These are phyloP conservation scores for Spinibarbus caldwelli DNA, from an alignment of 2,797 vertebrate genomes.

Conservation along the genomic window DNA sequence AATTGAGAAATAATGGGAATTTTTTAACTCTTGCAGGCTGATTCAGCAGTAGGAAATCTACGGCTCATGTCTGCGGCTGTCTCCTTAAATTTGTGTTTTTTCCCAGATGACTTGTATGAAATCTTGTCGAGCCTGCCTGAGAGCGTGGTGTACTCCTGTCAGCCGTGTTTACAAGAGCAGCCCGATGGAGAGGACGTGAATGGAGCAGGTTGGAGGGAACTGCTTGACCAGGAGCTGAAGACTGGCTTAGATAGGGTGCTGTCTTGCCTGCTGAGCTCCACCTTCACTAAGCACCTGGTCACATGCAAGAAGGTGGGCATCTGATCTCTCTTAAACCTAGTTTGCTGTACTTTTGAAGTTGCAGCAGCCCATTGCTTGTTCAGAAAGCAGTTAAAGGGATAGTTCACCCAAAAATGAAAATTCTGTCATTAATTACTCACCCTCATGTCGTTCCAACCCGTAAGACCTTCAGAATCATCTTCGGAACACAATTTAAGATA, in stretches of 20 bases:
- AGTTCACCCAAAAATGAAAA: not conserved
- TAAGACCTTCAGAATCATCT: no score
- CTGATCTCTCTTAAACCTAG: not conserved
- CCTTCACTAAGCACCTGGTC: conserved; percentile 82
- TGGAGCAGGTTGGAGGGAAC: conserved; percentile 81
- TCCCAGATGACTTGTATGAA: conserved; percentile 90
- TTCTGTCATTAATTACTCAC: not conserved
- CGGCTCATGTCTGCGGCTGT: not conserved
- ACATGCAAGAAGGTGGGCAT: conserved; percentile 82
- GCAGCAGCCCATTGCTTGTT: not conserved
- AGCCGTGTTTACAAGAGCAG: conserved; percentile 83
- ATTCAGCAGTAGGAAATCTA: not conserved
- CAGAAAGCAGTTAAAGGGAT: not conserved
- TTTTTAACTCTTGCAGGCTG: not conserved
- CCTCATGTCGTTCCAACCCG: no score
- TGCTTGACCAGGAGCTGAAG: conserved; percentile 85
- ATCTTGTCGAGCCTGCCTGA: conserved; percentile 91
- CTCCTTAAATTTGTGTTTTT: accelerated
- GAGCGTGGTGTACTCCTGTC: conserved; percentile 90
- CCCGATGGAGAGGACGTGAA: conserved; percentile 64
- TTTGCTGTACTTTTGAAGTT: not conserved
- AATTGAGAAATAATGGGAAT: not conserved
- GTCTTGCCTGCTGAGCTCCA: conserved; percentile 85
- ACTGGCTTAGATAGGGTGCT: conserved; percentile 87
- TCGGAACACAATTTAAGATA: no score